phyloP scores from a whole-genome alignment of 2,888 invertebrate species.

The Scelioninae gen. 1 region DNA sequence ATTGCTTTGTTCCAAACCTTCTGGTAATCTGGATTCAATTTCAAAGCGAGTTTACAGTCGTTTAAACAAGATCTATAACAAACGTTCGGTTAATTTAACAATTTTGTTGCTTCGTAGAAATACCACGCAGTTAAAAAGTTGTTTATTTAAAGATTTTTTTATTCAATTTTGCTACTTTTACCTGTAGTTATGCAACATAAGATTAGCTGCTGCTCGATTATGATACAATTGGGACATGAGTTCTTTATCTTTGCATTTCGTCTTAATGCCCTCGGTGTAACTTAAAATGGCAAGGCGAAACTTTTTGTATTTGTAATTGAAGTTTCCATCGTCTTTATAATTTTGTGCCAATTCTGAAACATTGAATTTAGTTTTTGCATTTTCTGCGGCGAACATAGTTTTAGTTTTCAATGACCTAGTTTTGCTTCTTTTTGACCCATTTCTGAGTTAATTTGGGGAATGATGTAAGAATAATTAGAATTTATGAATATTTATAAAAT shows the following conservation, averaged over 20 bases:
- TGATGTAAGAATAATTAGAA: no score
- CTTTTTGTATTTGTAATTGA: constrained; percentile 96
- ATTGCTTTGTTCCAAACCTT: constrained; percentile 92
- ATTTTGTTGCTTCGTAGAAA: constrained; percentile 13
- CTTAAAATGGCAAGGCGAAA: constrained; percentile 94
- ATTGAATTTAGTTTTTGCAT: no score
- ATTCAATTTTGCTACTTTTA: constrained; percentile 73
- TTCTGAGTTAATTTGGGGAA: no score
- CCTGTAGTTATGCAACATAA: constrained; percentile 92
- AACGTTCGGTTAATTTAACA: background rate
- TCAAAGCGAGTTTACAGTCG: constrained; percentile 92
- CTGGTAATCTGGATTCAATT: constrained; percentile 89
- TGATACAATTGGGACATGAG: constrained; percentile 94
- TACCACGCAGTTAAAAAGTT: background rate
- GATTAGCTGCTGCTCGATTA: constrained; percentile 96
- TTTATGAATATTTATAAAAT: no score
- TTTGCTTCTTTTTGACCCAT: no score
- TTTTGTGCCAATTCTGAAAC: constrained; percentile 91
- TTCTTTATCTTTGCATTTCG: constrained; percentile 89
- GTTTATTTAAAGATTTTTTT: background rate
- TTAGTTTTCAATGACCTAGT: no score
- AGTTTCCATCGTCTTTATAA: constrained; percentile 98
- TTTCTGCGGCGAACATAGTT: no score
- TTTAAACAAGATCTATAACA: constrained; percentile 88
- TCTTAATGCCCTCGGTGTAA: constrained; percentile 95